Evolutionary conservation across 1,140 invertebrate species (phyloP), one percentile per base, ranked within the genome.

Genomic region (Drosophila subobscura): DNA sequence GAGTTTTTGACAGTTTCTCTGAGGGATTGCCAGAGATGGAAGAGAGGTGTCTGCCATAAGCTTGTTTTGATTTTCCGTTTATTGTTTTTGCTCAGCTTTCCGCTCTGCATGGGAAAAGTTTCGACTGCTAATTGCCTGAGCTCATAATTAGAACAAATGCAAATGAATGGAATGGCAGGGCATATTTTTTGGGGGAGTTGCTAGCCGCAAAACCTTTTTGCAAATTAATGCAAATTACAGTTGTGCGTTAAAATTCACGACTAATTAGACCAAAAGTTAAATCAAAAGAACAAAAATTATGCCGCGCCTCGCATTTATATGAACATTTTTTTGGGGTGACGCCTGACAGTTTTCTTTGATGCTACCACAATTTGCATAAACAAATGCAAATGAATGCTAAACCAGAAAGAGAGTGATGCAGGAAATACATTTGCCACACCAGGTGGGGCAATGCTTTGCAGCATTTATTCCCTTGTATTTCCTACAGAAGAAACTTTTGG

Each of bases 141-240:
- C 59, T 77, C 72, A 80, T 84, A 86, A 84, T 84, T 86, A 86
- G 60, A 55, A 53, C 41, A 60, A 71, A 58, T 72, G 51, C 51
- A 75, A 79, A 75, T 75, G 57, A 72, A 45, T 51, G 49, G 41
- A 29, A 25, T 14, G 33, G 22, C 50, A 20, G 16, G 16, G 16
- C 16, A 20, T 20, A 75, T 63, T 61, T 63, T 45, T 42, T 16
- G 20, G 25, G 20, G 22, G 49, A 47, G 16, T 20, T 20, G 8
- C 8, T 10, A 10, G 33, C 46, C 72, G 29, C 52, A 54, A 40
- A 44, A 46, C 64, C 77, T 66, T 41, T 56, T 70, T 41, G n/a
- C 33, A 58, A 74, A 76, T 68, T 72, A 79, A 84, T 84, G 79
- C 51, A 79, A 85, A 84, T 84, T 58, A 84, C 76, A 64, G 46